A percentile compares a stretch with the other conserved stretches of the same genome.
These are phyloP conservation scores for Nannobrachium achirus DNA, from an alignment of 2,113 vertebrate genomes.

Conservation along the genomic window DNA sequence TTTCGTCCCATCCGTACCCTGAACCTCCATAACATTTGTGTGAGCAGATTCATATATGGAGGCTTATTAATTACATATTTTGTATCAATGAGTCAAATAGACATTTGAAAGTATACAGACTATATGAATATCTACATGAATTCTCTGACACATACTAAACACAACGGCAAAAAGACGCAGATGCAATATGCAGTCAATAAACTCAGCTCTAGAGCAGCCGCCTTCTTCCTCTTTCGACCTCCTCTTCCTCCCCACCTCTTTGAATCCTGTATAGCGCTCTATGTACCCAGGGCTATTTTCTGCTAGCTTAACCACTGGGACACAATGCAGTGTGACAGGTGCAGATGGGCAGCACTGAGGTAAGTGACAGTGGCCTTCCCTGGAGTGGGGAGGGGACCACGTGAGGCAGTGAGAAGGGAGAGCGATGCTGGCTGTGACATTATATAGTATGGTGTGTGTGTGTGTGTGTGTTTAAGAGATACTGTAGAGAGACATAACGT, in stretches of 20 bases:
- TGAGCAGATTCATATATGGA: too few species aligned
- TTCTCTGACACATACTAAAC: too few species aligned
- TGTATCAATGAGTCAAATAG: too few species aligned
- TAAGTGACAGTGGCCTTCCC: conserved; percentile 54
- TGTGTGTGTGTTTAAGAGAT: too few species aligned
- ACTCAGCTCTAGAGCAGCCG: neutral
- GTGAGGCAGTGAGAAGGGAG: conserved; percentile 1
- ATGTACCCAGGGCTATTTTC: conserved; percentile 59
- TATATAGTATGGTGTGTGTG: neutral
- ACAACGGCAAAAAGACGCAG: too few species aligned
- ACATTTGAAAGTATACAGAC: too few species aligned
- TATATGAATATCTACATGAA: too few species aligned
- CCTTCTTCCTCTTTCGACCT: neutral
- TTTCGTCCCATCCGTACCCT: too few species aligned
- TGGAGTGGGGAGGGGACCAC: conserved; percentile 8
- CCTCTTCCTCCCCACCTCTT: conserved; percentile 9
- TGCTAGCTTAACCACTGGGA: conserved; percentile 65
- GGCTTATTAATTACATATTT: too few species aligned
- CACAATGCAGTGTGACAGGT: conserved; percentile 39
- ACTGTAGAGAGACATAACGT: too few species aligned
- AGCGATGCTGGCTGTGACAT: conserved; percentile 34
- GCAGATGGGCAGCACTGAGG: conserved; percentile 56
- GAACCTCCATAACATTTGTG: too few species aligned
- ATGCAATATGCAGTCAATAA: too few species aligned
- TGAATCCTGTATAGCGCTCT: conserved; percentile 18